Evolutionary conservation across 2,797 vertebrate genomes (phyloP), one percentile per base, ranked within the genome.

Genomic region (Bovichtus diacanthus): DNA sequence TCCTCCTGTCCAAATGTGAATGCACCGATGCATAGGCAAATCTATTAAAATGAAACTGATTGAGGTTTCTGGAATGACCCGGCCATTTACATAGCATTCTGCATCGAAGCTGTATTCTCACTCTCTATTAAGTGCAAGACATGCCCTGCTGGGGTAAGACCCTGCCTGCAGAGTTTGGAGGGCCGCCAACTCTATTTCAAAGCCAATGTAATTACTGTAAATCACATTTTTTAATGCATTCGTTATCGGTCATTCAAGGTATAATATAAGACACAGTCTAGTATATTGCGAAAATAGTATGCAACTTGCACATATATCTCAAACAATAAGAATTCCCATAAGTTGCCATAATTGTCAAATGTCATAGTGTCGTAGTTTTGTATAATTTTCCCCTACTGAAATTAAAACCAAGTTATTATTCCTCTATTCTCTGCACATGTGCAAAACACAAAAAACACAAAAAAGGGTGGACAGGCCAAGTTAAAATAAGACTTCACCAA

Each of bases 201-300:
- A 70, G 34, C 59, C 44, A 50, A 54, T 61, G 56, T 67, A 67
- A 76, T 84, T 73, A 81, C 53, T 63, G 21, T 4, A 74, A 66
- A 21, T 68, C 54, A 68, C 61, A 76, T 77, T 71, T n/a, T 62
- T 46, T 49, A 34, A 58, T 55, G 71, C 41, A 69, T 75, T 70
- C 60, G 27, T 53, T 70, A 21, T n/a, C 43, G 38, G 41, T 29
- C 19, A 29, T 10, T 63, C 31, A n/a, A 49, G 29, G 19, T 65
- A 50, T 31, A 55, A 68, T 19, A 43, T 63, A 64, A 55, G 51
- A 51, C 10, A 55, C 13, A 78, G 7, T 21, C 15, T 50, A 21
- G 36, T 29, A 43, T 34, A 18, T 12, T n/a, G 6, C 1, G 43
- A 10, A 53, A 41, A 50, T 11, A 2, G 2, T 16, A 18, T 43